Evolutionary conservation across 2,888 invertebrate species (phyloP), one percentile per base, ranked within the genome.

Genomic region (Panopea generosa): DNA sequence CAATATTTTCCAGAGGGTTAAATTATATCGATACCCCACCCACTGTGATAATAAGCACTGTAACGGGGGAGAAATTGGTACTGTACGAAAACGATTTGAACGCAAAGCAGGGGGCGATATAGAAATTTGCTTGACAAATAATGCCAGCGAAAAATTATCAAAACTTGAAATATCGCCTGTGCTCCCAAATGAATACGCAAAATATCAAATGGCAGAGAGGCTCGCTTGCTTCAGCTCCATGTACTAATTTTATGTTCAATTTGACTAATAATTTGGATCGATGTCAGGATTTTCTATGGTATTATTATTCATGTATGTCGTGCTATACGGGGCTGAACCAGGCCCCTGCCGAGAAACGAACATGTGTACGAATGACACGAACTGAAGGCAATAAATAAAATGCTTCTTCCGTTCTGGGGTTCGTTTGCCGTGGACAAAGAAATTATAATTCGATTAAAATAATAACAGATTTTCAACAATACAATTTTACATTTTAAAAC

Each of bases 1-100:
- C 76, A 62, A 55, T 75, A 65, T 45, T 74, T 78, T 74, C 71
- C 63, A 79, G 80, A 82, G 71, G 80, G 80, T 71, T 69, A 80
- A 81, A 82, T 84, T 84, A 77, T 82, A 78, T 72, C 78, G 80
- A 82, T 84, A 73, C 77, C 73, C 74, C 82, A 77, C 85, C 83
- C 77, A 77, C 80, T 67, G 84, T 33, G 83, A 75, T 85, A 85
- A 85, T 75, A 38, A 80, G 56, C 56, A 63, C 73, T 80, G 65
- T 71, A 61, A 50, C 57, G 62, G 63, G 33, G 63, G 65, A 40
- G 68, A 72, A 79, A 79, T 72, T 75, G 72, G 75, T 75, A 67
- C 65, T 26, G 71, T 72, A 72, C 65, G 62, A 72, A 75, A 57
- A 50, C 61, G 79, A 79, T 71, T 79, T 75, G 74, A 75, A 75